Conservation (phyloP, 1,140 invertebrate species). For the Drosophila kepulauana region DNA sequence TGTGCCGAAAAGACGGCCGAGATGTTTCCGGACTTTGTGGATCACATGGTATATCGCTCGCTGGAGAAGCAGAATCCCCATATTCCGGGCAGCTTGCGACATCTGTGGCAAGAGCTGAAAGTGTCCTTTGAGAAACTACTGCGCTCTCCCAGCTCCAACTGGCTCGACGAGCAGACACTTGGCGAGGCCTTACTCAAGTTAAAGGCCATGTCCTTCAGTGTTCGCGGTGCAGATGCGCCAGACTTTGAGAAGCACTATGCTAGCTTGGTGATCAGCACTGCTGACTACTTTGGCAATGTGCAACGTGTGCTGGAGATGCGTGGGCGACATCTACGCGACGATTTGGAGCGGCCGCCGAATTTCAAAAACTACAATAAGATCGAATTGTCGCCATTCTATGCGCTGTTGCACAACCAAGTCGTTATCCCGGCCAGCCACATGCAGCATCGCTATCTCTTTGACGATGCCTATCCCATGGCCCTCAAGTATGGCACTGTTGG, state of each 20-base stretch:
- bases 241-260: conserved; percentile 85
- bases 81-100: conserved; percentile 51
- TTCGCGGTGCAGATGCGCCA: conserved; percentile 47
- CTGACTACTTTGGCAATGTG: conserved; percentile 96
- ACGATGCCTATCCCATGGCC: conserved; percentile 91
- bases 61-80: conserved; percentile 56
- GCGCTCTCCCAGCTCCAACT: conserved; percentile 11
- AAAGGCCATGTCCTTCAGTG: conserved; percentile 60
- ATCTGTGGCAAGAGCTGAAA: conserved; percentile 68
- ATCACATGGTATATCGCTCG: conserved; percentile 59
- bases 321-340: conserved; percentile 88
- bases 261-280: conserved; percentile 86
- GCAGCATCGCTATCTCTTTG: conserved; percentile 96
- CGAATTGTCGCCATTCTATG: conserved; percentile 96
- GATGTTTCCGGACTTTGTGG: conserved; percentile 66
- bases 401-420: conserved; percentile 97
- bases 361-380: conserved; percentile 93
- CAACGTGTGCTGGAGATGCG: conserved; percentile 89
- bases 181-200: conserved; percentile 63
- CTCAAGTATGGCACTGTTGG: conserved; percentile 98
- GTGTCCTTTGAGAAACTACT: conserved; percentile 54
- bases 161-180: conserved; percentile 59
- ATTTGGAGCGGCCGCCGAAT: conserved; percentile 92
- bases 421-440: conserved; percentile 98
- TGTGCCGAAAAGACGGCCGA: conserved; percentile 53